A percentile compares a stretch with the other conserved stretches of the same genome.
These are phyloP conservation scores for Penaeus indicus DNA, from an alignment of 1,140 invertebrate genomes.

Conservation along the genomic window DNA sequence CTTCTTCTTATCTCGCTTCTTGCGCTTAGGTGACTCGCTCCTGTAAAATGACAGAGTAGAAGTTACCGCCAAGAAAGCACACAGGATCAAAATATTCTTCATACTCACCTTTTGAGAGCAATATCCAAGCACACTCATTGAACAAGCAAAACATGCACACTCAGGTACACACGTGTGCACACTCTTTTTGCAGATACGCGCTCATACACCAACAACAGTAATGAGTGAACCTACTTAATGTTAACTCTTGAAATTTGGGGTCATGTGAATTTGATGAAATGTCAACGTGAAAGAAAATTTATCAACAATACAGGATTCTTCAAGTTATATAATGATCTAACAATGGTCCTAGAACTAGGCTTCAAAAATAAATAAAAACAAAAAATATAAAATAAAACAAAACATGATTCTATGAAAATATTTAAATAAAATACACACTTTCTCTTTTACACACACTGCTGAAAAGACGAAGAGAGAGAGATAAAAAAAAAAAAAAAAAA, in stretches of 20 bases:
- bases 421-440: too few relatives aligned
- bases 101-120: conserved; percentile 15
- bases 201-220: conserved; percentile 39
- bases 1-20: conserved; percentile 67
- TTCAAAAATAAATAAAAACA: background rate
- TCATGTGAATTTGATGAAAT: conserved; percentile 38
- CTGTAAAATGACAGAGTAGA: conserved; percentile 46
- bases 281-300: conserved; percentile 44
- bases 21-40: conserved; percentile 64
- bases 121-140: conserved; percentile 21
- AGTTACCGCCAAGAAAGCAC: background rate
- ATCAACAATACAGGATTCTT: conserved; percentile 48
- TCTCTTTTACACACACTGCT: background rate
- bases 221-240: conserved; percentile 47
- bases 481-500: background rate
- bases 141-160: conserved; percentile 47
- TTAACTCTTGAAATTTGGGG: conserved; percentile 14
- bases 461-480: background rate
- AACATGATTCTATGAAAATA: conserved; percentile 29
- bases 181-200: conserved; percentile 35
- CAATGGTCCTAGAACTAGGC: conserved; percentile 41
- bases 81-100: background rate
- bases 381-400: too few relatives aligned
- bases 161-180: conserved; percentile 45
- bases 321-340: conserved; percentile 38